These are phyloP conservation scores for Balanococcus diminutus DNA, from an alignment of 2,888 invertebrate genomes.

Conservation along the genomic window DNA sequence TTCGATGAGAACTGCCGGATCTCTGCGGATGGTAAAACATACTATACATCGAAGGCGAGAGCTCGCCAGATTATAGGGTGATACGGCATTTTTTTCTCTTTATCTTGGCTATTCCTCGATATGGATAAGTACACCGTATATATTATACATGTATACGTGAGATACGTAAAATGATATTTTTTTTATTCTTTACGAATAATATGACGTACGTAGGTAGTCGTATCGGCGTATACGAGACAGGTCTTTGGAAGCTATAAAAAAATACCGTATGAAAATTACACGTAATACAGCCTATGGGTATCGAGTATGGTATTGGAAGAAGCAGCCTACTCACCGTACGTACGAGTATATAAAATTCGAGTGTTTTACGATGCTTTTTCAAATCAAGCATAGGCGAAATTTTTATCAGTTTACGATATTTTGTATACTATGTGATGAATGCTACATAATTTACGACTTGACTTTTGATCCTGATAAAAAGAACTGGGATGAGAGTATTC, in stretches of 20 bases:
- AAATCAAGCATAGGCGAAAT: neutral
- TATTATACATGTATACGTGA: too few species aligned
- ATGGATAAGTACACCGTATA: neutral
- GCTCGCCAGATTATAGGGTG: neutral
- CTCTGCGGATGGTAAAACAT: neutral
- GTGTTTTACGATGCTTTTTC: neutral
- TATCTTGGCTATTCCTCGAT: neutral
- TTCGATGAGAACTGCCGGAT: neutral
- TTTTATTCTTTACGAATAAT: neutral
- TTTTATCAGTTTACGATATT: neutral
- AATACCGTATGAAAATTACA: neutral
- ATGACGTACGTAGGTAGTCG: neutral
- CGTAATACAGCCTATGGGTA: neutral
- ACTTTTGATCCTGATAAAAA: neutral
- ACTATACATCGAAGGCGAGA: neutral
- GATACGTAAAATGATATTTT: neutral
- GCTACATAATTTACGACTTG: neutral
- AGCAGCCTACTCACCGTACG: too few species aligned
- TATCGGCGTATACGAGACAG: neutral
- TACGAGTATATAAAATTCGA: neutral
- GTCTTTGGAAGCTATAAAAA: neutral
- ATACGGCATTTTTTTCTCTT: neutral
- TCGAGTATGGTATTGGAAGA: neutral
- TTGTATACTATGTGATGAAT: neutral
- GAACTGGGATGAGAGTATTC: too few species aligned